Base-by-base conservation (phyloP, 2,797 vertebrate species). In the Vireo griseus region DNA sequence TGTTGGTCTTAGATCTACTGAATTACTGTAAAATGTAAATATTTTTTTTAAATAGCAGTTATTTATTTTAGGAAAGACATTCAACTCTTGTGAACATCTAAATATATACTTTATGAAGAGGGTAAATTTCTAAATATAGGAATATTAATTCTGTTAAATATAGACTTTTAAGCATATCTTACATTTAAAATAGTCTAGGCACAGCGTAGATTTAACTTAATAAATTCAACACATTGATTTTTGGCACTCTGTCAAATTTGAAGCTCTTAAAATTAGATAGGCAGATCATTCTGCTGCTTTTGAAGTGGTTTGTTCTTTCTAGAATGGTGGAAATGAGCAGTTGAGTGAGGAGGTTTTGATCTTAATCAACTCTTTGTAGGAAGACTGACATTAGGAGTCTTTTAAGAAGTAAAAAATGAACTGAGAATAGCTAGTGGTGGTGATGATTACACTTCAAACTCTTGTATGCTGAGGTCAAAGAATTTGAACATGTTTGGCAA, bases 221-320 rank as follows among this genome's bases (percentile, higher is more conserved):
- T 31, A 83, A 72, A 87, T 84, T 66, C 47, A 69, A 25, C 20
- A 20, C 1, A 1, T 72, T 86, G 66, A 44, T 86, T 94, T 78
- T 84, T 88, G 80, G 76, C 86, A 51, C 61, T 65, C 47, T 18
- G 45, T 86, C 73, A 93, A 31, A 79, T 73, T 13, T 58, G 58
- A 90, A 84, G 28, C 40, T 79, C 88, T 90, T 90, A 44, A 88
- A 92, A 84, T 91, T 54, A 69, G 52, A 48, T 61, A 55, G 69
- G 62, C 69, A 89, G 55, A 72, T 94, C 3, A 4, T 88, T 83
- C 68, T 90, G 55, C 59, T 93, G 51, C 74, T 89, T 92, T 84
- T 93, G 77, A 85, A 95, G 67, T 78, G 59, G n/a, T 79, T 80
- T 93, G 73, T 44, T 79, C 71, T 93, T 94, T 94, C 62, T 76